These are phyloP conservation scores for Sebastes vulpes DNA, from an alignment of 2,797 vertebrate species.

Conservation along the genomic window DNA sequence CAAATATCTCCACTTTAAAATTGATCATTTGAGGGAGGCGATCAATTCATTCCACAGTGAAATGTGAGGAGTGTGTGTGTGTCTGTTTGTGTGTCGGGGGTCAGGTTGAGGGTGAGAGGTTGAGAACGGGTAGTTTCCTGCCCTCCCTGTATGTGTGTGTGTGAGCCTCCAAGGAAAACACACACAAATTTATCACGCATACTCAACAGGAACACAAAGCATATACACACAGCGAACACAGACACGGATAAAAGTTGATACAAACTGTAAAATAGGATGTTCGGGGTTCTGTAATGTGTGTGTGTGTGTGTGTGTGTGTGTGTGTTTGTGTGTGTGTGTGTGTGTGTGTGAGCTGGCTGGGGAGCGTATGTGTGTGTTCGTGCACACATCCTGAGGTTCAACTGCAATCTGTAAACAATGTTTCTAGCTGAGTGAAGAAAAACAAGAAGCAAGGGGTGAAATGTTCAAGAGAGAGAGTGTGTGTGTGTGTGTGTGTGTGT, in stretches of 20 bases:
- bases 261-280: conserved; percentile 49
- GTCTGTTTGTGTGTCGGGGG: conserved; percentile 2
- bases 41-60: background rate
- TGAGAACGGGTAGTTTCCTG: conserved; percentile 63
- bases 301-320: background rate
- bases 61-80: background rate
- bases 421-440: conserved; percentile 66
- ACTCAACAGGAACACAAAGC: background rate
- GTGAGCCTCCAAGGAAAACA: conserved; percentile 28
- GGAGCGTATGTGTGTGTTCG: background rate
- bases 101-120: conserved; percentile 39
- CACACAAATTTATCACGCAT: background rate
- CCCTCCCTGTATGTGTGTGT: background rate
- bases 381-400: conserved; percentile 47
- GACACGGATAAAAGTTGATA: conserved; percentile 37
- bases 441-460: conserved; percentile 65
- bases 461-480: conserved; percentile 43
- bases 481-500: background rate
- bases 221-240: conserved; percentile 10
- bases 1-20: background rate
- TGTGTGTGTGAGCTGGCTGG: background rate
- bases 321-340: background rate
- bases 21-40: background rate
- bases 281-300: conserved; percentile 9
- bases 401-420: conserved; percentile 67